Evolutionary conservation across 2,797 vertebrate species (phyloP).

Genomic region (Urocyon cinereoargenteus): DNA sequence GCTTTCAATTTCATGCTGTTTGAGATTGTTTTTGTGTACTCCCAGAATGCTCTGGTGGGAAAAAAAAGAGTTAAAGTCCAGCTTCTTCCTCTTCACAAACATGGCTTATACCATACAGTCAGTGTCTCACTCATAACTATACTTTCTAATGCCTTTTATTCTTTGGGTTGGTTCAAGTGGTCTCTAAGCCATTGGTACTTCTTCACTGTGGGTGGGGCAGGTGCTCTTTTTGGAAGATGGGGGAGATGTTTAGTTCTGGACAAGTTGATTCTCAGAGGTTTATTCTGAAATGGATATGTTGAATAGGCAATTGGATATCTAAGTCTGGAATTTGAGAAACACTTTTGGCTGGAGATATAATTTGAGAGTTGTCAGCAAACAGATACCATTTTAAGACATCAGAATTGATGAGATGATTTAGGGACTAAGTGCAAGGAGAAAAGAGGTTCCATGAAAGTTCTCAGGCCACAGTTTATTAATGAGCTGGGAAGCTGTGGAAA

Average conservation of each 20-base stretch:
- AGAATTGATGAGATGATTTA: constrained; percentile 38
- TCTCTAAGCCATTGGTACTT: not conserved
- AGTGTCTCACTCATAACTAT: constrained; percentile 12
- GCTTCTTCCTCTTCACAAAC: not conserved
- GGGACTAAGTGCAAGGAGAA: constrained; percentile 26
- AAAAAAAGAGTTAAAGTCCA: constrained; percentile 23
- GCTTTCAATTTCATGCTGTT: constrained; percentile 64
- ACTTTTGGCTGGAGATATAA: constrained; percentile 14
- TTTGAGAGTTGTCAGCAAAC: constrained; percentile 30
- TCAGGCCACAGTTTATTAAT: not conserved
- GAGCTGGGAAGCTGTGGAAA: not conserved
- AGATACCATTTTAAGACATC: constrained; percentile 41
- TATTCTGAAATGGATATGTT: constrained; percentile 47
- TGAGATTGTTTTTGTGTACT: constrained; percentile 52
- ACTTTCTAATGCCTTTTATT: constrained; percentile 23
- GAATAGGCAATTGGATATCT: constrained; percentile 27
- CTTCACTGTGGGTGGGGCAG: not conserved
- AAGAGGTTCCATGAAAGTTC: constrained; percentile 18
- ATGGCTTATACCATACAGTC: not conserved
- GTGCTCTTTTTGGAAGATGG: constrained; percentile 14
- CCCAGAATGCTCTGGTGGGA: not conserved
- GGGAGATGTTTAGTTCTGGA: constrained; percentile 33
- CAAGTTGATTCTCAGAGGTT: constrained; percentile 44
- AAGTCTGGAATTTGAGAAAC: constrained; percentile 45
- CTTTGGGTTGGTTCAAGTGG: constrained; percentile 5